These are phyloP conservation scores for Rissa tridactyla DNA, from an alignment of 2,113 vertebrate species.

Conservation along the genomic window DNA sequence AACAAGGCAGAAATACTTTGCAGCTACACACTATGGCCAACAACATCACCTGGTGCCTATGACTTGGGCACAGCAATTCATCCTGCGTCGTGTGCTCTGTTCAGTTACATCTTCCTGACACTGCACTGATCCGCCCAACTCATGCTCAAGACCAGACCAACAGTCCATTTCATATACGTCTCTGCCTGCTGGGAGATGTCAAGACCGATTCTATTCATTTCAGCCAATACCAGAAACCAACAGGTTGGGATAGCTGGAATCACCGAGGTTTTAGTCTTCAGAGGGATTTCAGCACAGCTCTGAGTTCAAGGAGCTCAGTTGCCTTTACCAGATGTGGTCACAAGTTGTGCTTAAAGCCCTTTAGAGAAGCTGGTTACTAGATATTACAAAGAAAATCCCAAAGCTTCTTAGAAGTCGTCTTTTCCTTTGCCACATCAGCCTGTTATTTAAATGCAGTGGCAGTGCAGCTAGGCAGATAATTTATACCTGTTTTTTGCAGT, in stretches of 20 bases:
- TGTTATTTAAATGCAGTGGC: no score
- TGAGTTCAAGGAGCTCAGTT: background rate
- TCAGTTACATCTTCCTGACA: background rate
- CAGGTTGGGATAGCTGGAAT: background rate
- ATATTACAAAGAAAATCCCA: background rate
- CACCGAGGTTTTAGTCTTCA: background rate
- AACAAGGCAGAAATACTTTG: background rate
- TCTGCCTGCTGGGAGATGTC: background rate
- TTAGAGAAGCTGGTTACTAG: background rate
- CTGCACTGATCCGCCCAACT: background rate
- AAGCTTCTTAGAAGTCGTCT: background rate
- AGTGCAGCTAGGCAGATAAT: background rate
- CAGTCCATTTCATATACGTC: accelerated
- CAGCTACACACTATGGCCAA: background rate
- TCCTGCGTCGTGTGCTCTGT: accelerated
- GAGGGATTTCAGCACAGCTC: background rate
- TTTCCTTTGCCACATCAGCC: background rate
- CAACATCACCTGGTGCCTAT: accelerated
- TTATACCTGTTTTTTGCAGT: background rate
- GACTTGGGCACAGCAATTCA: background rate
- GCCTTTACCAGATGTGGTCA: background rate
- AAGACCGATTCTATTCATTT: background rate
- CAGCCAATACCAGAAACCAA: background rate
- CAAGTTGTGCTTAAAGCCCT: background rate
- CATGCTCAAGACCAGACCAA: background rate